Evolutionary conservation across 2,888 invertebrate genomes (phyloP), one percentile per base, ranked within the genome.

Genomic region (Hirtodrosophila trivittata): DNA sequence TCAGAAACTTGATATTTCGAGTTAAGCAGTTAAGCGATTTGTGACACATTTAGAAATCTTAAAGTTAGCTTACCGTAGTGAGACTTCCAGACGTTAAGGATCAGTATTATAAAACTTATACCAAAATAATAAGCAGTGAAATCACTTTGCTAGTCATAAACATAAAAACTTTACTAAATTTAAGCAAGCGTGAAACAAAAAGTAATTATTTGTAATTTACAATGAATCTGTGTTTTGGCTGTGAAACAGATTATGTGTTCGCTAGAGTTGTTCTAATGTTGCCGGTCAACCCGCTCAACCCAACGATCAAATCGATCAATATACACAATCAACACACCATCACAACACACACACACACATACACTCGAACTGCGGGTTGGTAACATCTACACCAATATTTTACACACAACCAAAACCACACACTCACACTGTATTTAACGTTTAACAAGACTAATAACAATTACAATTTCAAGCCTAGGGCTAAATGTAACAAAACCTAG

Each of bases 181-280:
- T 28, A 55, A 57, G n/a, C n/a, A n/a, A n/a, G n/a, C 18, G 18
- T 13, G 30, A 21, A 49, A 38, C 32, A 21, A 55, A 46, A 70
- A 46, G 32, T 66, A 69, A 66, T 32, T 58, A 41, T 59, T 51
- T 64, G 43, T 54, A 68, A 66, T 58, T 47, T 67, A 30, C 47
- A 28, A 70, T 21, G 75, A 89, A 90, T 89, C 89, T 90, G 90
- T 90, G 83, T 89, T 89, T 89, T 90, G 89, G 89, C 89, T 89
- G 89, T 89, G 89, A 89, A 89, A 89, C 90, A 89, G 89, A 90
- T 88, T 87, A 75, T 85, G 78, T 88, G 69, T 86, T 86, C 70
- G 70, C 57, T 83, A 83, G 58, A 66, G 39, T 58, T 63, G 68
- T 62, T 52, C 47, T 28, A 60, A 64, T 49, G 30, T 58, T 62